Evolutionary conservation across 2,888 invertebrate genomes (phyloP).

Genomic region (Heliconius sara): DNA sequence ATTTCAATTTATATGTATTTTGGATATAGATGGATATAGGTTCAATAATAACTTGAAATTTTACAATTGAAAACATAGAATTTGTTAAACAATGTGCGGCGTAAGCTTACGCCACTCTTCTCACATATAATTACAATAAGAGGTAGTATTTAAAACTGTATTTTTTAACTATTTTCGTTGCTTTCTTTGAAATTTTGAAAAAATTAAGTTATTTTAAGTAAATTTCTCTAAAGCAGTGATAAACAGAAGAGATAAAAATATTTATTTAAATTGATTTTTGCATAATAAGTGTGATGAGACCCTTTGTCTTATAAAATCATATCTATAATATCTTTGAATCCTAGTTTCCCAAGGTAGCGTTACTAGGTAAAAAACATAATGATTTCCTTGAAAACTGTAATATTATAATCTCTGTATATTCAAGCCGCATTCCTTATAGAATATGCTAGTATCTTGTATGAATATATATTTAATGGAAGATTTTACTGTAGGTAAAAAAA

Average conservation of each 20-base stretch:
- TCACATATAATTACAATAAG: too few relatives aligned
- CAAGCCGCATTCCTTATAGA: background rate
- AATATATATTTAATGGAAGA: too few relatives aligned
- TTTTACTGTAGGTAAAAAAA: too few relatives aligned
- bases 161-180: background rate
- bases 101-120: too few relatives aligned
- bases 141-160: background rate
- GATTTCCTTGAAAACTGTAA: background rate
- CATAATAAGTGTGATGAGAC: background rate
- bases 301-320: slow-evolving; percentile 21
- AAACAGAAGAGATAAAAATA: too few relatives aligned
- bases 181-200: background rate
- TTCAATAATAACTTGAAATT: too few relatives aligned
- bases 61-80: too few relatives aligned
- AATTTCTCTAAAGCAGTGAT: too few relatives aligned
- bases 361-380: slow-evolving; percentile 11
- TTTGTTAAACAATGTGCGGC: too few relatives aligned
- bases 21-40: too few relatives aligned
- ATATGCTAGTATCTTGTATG: too few relatives aligned
- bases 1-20: background rate
- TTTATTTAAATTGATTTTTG: background rate
- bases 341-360: background rate
- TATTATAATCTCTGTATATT: background rate
- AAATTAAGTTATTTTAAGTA: background rate
- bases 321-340: slow-evolving; percentile 29